These are phyloP conservation scores for Agrotis puta DNA, from an alignment of 2,888 invertebrate genomes.

Conservation along the genomic window DNA sequence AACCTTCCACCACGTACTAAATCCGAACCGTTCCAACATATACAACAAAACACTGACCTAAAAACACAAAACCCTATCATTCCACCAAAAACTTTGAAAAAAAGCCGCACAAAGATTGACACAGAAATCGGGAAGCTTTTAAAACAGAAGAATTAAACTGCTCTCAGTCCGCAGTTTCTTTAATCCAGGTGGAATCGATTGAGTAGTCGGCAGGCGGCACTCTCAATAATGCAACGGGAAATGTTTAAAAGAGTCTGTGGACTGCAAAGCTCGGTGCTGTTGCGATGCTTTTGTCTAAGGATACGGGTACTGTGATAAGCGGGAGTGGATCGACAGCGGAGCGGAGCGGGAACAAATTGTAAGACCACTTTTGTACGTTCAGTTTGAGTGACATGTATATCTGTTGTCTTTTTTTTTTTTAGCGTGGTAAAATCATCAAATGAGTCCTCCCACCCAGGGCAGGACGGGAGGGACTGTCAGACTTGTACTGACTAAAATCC, in stretches of 20 bases:
- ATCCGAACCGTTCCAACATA: neutral
- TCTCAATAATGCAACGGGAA: constrained; percentile 72
- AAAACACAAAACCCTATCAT: neutral
- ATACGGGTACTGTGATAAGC: constrained; percentile 13
- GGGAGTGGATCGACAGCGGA: neutral
- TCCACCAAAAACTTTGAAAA: constrained; percentile 25
- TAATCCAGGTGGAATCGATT: constrained; percentile 73
- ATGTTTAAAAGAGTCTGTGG: constrained; percentile 78
- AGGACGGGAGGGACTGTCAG: no score
- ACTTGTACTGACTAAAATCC: no score
- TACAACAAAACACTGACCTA: neutral
- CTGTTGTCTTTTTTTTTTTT: no score
- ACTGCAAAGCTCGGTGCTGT: constrained; percentile 66
- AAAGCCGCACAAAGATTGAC: constrained; percentile 42
- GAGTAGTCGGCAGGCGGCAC: constrained; percentile 68
- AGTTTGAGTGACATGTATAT: no score
- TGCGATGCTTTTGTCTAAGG: constrained; percentile 72
- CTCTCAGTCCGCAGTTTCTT: constrained; percentile 55
- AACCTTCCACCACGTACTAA: neutral
- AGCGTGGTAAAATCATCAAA: no score
- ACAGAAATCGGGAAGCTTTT: constrained; percentile 55
- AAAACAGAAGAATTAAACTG: constrained; percentile 66
- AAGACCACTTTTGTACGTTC: no score
- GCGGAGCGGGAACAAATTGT: no score
- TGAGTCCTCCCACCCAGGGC: no score